Evolutionary conservation across 2,797 vertebrate genomes (phyloP), one percentile per base, ranked within the genome.

Genomic region (Acanthurus leucopareius): DNA sequence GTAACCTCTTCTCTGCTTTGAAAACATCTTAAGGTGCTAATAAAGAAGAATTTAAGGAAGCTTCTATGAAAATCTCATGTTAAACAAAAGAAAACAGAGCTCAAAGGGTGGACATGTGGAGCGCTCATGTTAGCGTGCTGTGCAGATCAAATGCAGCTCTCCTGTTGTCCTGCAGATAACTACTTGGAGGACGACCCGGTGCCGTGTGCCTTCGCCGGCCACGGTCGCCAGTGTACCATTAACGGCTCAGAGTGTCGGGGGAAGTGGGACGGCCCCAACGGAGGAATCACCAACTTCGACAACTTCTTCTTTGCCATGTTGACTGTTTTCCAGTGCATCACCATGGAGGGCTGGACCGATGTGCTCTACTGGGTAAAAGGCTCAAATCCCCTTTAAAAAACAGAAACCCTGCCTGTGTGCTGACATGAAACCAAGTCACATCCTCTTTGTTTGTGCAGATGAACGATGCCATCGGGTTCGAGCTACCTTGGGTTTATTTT

Each of bases 281-380:
- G 97, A 58, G 98, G 98, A 86, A 99, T 99, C 89, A 99, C 98
- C 85, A 99, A 99, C 94, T 99, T 99, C 0, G 98, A 99, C 93
- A 99, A 99, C 92, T 99, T 99, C 94, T 98, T 98, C 86, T 99
- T 99, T 71, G 98, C 98, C 62, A 99, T 99, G 98, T 90, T 99
- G 89, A 99, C 98, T 1, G 98, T 99, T 73, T 99, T 99, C 89
- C 98, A 99, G 94, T 99, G 98, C 79, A 98, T 99, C 89, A 99
- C 98, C 13, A 99, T 99, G 98, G 98, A 99, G 91, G 98, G 98
- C 7, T 99, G 98, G 98, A 99, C 98, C 0, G 98, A 99, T 15
- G 97, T 99, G 3, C 93, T 99, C 2, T 99, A 93, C 90, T 94
- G 93, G 93, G 91, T 93, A 58, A 75, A 10, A 13, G 28, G 9